These are phyloP conservation scores for Rhysida immarginata DNA, from an alignment of 1,140 invertebrate species.

Conservation along the genomic window DNA sequence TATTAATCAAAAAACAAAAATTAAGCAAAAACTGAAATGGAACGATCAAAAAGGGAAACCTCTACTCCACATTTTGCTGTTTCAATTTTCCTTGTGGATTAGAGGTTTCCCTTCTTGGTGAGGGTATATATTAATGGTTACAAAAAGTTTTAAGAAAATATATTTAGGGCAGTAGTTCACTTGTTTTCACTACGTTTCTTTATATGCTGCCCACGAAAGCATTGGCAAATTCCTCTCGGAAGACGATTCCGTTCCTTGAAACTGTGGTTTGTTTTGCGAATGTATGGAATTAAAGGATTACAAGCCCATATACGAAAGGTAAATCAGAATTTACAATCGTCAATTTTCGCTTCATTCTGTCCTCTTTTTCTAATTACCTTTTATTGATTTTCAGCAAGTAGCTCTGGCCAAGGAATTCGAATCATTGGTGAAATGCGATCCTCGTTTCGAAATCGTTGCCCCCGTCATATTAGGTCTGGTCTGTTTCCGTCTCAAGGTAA, in stretches of 20 bases:
- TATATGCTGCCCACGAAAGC: no score
- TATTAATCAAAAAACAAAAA: no score
- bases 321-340: conserved; percentile 6
- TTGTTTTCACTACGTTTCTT: no score
- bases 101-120: no score
- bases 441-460: conserved; percentile 59
- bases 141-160: no score
- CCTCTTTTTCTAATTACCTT: neutral
- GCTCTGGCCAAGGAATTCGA: conserved; percentile 60
- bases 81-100: no score
- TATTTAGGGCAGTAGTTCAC: no score
- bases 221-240: conserved; percentile 88
- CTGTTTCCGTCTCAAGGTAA: conserved; percentile 66
- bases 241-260: conserved; percentile 81
- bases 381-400: conserved; percentile 37
- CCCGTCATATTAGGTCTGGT: conserved; percentile 63
- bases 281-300: conserved; percentile 64
- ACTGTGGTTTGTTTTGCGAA: conserved; percentile 80
- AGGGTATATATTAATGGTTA: no score
- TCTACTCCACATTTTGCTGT: no score
- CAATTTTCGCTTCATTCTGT: neutral
- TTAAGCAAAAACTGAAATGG: no score
- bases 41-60: no score
- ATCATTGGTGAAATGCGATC: conserved; percentile 45
- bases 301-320: conserved; percentile 58